A percentile compares a stretch with the other conserved stretches of the same genome.
Evolutionary conservation across 2,113 vertebrate species (phyloP).

Genomic region (Prunella fulvescens): DNA sequence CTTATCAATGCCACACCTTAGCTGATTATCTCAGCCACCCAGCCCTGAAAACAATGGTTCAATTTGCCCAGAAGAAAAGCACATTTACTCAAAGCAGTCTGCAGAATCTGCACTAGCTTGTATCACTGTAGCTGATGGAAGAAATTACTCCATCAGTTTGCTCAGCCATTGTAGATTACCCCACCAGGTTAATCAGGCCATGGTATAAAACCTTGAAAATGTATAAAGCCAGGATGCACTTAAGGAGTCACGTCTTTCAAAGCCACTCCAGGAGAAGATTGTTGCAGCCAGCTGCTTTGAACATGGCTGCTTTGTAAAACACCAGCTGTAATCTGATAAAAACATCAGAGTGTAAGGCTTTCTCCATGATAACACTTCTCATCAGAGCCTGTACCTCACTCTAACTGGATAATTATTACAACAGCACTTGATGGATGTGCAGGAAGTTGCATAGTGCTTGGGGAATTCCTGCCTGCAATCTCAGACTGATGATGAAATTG

Average conservation of each 20-base stretch:
- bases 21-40: neutral
- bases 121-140: neutral
- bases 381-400: neutral
- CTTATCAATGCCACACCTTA: neutral
- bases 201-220: neutral
- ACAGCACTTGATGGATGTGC: neutral
- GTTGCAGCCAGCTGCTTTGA: neutral
- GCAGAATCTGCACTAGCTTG: neutral
- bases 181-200: neutral
- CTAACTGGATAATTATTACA: conserved; percentile 1
- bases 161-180: neutral
- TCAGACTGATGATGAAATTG: conserved; percentile 9
- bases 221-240: neutral
- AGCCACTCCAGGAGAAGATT: neutral
- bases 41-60: neutral
- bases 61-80: neutral
- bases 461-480: conserved; percentile 13
- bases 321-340: conserved; percentile 13
- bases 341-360: neutral
- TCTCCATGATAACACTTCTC: neutral
- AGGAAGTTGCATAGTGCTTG: neutral
- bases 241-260: neutral
- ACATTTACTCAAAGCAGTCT: neutral
- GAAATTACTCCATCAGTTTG: neutral
- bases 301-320: neutral